Base-by-base conservation (phyloP, 2,888 invertebrate genomes). In the Nymphalis c-album region DNA sequence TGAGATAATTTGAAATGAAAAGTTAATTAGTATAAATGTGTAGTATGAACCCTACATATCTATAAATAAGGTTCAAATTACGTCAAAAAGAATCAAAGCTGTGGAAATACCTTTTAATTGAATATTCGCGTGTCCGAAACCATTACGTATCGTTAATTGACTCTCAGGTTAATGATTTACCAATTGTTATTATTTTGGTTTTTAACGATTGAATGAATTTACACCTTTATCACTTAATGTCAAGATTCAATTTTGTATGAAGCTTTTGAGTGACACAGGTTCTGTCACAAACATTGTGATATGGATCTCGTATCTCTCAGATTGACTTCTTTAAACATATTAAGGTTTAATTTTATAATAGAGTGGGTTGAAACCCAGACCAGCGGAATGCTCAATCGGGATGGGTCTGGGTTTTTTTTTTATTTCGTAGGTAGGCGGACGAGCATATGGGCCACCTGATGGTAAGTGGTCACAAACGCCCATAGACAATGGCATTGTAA, bases 121-220 rank as follows among this genome's bases (percentile, higher is more conserved):
- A 77, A 76, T 72, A 67, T 75, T 77, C 73, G 77, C 77, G 75
- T 77, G 77, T 67, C 66, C 63, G 65, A 64, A 68, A 71, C 72
- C 72, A 77, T 76, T 77, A 77, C 71, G 69, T 70, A 74, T 62
- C 55, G 73, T 73, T 77, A 77, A 77, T 76, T 75, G 74, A 74
- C 73, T 73, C 66, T 63, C 63, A 62, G 60, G 63, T 73, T 68
- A 68, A 69, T 68, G 64, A 68, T 71, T 73, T 67, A 68, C 69
- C 66, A 64, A 70, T 67, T 71, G 68, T 71, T 66, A 67, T 64
- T 60, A 59, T 61, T 71, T 70, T 35, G 50, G 57, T n/a, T 40
- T 57, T 22, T 18, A 18, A 4, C n/a, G 18, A 13, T 57, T 40
- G n/a, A 2, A 7, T 2, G 10, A 57, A 40, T 57, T 57, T 57